phyloP scores from a whole-genome alignment of 2,113 vertebrate species.

The Okapia johnstoni region DNA sequence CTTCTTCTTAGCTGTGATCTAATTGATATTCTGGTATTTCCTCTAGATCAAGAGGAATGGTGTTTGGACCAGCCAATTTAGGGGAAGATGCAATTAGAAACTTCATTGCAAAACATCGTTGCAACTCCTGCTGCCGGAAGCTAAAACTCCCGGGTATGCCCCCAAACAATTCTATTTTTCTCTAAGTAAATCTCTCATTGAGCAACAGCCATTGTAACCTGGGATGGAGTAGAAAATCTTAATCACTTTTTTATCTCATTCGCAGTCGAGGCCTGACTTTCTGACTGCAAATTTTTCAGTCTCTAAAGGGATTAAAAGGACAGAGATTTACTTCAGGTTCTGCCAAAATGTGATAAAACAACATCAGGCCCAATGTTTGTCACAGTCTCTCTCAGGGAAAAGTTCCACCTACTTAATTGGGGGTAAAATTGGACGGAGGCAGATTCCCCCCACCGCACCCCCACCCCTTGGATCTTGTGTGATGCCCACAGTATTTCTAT shows the following conservation, averaged over 20 bases:
- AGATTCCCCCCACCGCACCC: background rate
- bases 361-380: conserved; percentile 23
- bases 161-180: conserved; percentile 37
- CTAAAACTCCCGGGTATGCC: conserved; percentile 90
- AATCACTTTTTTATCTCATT: conserved; percentile 64
- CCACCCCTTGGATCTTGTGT: background rate
- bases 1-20: conserved; percentile 60
- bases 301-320: conserved; percentile 55
- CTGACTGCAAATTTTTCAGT: conserved; percentile 47
- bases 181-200: conserved; percentile 50
- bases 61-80: conserved; percentile 94
- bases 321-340: conserved; percentile 62
- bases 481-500: background rate
- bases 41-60: conserved; percentile 87
- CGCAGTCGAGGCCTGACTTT: conserved; percentile 59
- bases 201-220: conserved; percentile 31
- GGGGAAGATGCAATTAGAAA: conserved; percentile 90
- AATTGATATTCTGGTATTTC: conserved; percentile 68
- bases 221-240: conserved; percentile 42
- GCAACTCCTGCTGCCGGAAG: conserved; percentile 89
- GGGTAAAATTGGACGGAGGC: background rate
- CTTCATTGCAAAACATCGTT: conserved; percentile 93
- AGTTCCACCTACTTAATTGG: background rate
- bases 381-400: background rate
- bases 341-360: conserved; percentile 69